Base-by-base conservation (phyloP, 2,113 vertebrate genomes). In the Seriola dumerili region DNA sequence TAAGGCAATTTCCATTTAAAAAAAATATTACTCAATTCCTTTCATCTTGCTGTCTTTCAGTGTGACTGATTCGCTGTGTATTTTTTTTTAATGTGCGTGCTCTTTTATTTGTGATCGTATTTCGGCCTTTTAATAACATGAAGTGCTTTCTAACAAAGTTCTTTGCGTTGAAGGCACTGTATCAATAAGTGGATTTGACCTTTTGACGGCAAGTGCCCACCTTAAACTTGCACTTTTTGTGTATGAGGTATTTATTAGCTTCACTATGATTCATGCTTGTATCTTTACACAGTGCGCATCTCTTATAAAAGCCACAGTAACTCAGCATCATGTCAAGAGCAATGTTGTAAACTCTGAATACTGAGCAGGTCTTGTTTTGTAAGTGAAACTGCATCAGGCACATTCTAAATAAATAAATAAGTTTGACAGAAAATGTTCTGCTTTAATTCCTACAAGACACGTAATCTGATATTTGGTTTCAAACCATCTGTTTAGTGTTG, bases 121-220 rank as follows among this genome's bases (percentile, higher is more conserved):
- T 55, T 8, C 62, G 57, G 46, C 71, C 21, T 71, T 77, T 79
- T 88, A 89, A 89, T 88, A 87, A 78, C 64, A 79, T 21, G 5
- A 81, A 87, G 71, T 87, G 87, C 82, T 78, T 75, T 77, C 42
- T 76, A 81, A 89, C 83, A 80, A 85, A 89, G 81, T 84, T 85
- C 80, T 85, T 79, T 63, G 38, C 21, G 19, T 38, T 32, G 13
- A 42, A 68, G 48, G 58, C 66, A 19, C 67, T 63, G 17, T 72
- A 78, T 84, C 72, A 86, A 88, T 66, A 87, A 76, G 32, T 73
- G 50, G 46, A 62, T 52, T 6, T 78, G 63, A 82, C 74, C 58
- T 79, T 83, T 65, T 40, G 36, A 68, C 59, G 67, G 57, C 66
- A 72, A 44, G 25, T 40, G 32, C 54, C 83, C 69, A 79, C 79